Evolutionary conservation across 2,888 invertebrate genomes (phyloP), one percentile per base, ranked within the genome.

Genomic region (Drosophila demipolita): DNA sequence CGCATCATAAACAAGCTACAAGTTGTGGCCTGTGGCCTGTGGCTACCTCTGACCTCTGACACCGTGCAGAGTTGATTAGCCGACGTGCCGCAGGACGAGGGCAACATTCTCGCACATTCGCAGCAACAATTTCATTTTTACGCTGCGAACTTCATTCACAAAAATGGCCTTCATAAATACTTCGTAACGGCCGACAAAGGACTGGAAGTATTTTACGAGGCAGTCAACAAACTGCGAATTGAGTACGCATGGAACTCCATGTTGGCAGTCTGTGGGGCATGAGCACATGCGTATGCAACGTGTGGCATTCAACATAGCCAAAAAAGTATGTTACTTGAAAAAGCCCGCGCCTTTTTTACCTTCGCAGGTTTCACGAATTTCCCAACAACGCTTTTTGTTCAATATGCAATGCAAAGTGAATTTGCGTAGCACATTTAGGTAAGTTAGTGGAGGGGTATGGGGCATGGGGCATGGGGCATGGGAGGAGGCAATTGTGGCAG

Each of bases 71-170:
- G 63, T 69, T 69, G 66, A 77, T 77, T 68, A 69, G 75, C 66
- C 74, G 35, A 60, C 59, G 3, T 54, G 57, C 66, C 40, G 40
- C 64, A 58, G 55, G 60, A 42, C 23, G 52, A 53, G 42, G 26
- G 33, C n/a, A 33, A 33, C 12, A 75, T 68, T 62, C 49, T 42
- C 42, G 53, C 29, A 57, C 52, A 33, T 70, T 71, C 32, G 48
- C 42, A 40, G 60, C 54, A 50, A 45, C 62, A 53, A 59, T 72
- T 71, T 58, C 20, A 32, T 57, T 45, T 29, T 52, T 50, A 26
- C 50, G 72, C 70, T 68, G 49, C 35, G 60, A 72, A 74, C 76
- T 85, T 89, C 87, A 85, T 89, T 89, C 89, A 85, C 84, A 87
- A 89, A 83, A 74, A 63, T 68, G 59, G 48, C 60, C n/a, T 55